Evolutionary conservation across 2,888 invertebrate species (phyloP), one percentile per base, ranked within the genome.

Genomic region (Cerastoderma edule): DNA sequence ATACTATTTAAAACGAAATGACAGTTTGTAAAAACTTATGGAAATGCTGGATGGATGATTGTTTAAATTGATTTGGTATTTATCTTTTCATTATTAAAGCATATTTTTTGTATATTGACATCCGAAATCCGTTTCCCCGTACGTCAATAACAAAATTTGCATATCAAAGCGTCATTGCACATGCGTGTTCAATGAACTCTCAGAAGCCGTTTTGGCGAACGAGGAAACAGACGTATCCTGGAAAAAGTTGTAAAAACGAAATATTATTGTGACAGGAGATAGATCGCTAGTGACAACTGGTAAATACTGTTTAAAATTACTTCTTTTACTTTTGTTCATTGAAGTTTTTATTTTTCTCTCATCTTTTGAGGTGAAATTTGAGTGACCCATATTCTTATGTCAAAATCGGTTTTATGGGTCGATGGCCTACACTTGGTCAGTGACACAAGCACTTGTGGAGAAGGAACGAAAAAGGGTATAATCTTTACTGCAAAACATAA

Each of bases 161-260:
- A 85, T 85, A 80, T 81, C 78, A 83, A 85, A 85, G 83, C 83
- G 81, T 80, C 79, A 79, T 67, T 73, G 78, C 83, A 80, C 87
- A 86, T 87, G 87, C 87, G 85, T 78, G 77, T 87, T 87, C 85
- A 85, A 85, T 85, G 80, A 87, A 76, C 84, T 77, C 78, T 60
- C 60, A 72, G 65, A 73, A 80, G 66, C 54, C 67, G 71, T 71
- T 72, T 76, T 67, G 79, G 72, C 77, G 65, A 68, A 69, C 56
- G 72, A 77, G 73, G 77, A 76, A 80, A 83, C 77, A 79, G 79
- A 79, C 75, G 77, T 67, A 70, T 68, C 8, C n/a, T 16, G 48
- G 48, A 50, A 33, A 19, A 2, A 24, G 39, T 19, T 60, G 1
- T 8, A 22, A 39, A 60, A 6, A 6, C 39, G 22, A 3, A 39